Evolutionary conservation across 2,888 invertebrate species (phyloP), one percentile per base, ranked within the genome.

Genomic region (Saturnia pavonia): DNA sequence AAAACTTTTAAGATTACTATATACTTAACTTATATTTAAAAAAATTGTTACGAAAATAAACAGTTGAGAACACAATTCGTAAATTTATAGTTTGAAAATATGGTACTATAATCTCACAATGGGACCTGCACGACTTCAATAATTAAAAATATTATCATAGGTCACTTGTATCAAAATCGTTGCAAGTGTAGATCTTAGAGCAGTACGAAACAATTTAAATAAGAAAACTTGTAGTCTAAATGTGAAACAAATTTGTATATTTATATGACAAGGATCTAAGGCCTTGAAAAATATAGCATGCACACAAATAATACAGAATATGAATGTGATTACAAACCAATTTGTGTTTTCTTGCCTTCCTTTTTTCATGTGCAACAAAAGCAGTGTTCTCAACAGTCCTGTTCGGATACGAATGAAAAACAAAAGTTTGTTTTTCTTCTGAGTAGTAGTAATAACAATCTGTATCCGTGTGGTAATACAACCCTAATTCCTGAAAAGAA

Each of bases 391-490:
- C 75, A 43, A 85, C 83, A 74, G 87, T 91, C 71, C 93, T 90
- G 80, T 95, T 94, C 2, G 96, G 95, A 90, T 97, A 97, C 4
- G 97, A 97, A 88, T 98, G 97, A 87, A 97, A 97, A 72, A 96
- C 95, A 88, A 97, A 98, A 51, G 95, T 92, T 80, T 97, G 95
- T 69, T 95, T 96, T 45, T 96, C 95, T 77, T 96, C 95, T 79
- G 98, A 96, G 84, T 97, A 98, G 80, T 95, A 95, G 83, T 98
- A 97, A 87, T 98, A 99, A 71, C 96, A 97, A 4, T 97, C 97
- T 45, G 96, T 96, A 76, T 96, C 96, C 9, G 97, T 97, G 88
- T 99, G 98, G 85, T 98, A 99, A 86, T 98, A 98, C 43, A 99
- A 92, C 1, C 97, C 97, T 80, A 96, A 95, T 86, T 97, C 97